Conservation (phyloP, 2,113 vertebrate species). For the Oreochromis aureus region DNA sequence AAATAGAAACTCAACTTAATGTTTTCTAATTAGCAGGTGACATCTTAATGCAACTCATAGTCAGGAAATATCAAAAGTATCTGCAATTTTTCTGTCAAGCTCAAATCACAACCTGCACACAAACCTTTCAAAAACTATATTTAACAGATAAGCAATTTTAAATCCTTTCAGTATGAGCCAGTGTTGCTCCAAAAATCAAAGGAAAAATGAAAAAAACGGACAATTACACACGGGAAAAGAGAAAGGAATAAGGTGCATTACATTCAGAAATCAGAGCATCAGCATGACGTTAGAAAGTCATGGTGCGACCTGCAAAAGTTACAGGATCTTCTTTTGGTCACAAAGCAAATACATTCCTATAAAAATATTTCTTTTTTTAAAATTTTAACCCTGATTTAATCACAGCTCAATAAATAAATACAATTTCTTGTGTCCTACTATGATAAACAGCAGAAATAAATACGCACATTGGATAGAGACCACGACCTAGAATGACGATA, state of each 20-base stretch:
- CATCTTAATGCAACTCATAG: not conserved
- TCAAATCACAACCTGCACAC: not conserved
- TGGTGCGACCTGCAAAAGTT: not conserved
- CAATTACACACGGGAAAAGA: not conserved
- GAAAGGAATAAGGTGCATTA: not conserved
- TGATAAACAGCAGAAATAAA: conserved; percentile 22
- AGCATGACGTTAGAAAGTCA: not conserved
- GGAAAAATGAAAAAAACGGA: not conserved
- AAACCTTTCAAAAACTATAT: not conserved
- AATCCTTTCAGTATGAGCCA: not conserved
- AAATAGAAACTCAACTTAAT: not conserved
- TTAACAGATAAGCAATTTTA: not conserved
- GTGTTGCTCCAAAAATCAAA: not conserved
- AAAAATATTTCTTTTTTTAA: not conserved
- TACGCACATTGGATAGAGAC: conserved; percentile 5
- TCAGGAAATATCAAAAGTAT: not conserved
- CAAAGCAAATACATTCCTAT: not conserved
- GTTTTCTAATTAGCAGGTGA: not conserved
- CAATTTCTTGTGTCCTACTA: not conserved
- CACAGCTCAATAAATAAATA: not conserved
- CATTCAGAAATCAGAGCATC: not conserved
- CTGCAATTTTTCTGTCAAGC: not conserved
- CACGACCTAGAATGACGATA: conserved; percentile 8
- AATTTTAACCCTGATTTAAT: not conserved
- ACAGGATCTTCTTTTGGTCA: not conserved